A percentile compares a stretch with the other conserved stretches of the same genome.
phyloP scores from a whole-genome alignment of 2,888 invertebrate species.

The Eupithecia vulgata region DNA sequence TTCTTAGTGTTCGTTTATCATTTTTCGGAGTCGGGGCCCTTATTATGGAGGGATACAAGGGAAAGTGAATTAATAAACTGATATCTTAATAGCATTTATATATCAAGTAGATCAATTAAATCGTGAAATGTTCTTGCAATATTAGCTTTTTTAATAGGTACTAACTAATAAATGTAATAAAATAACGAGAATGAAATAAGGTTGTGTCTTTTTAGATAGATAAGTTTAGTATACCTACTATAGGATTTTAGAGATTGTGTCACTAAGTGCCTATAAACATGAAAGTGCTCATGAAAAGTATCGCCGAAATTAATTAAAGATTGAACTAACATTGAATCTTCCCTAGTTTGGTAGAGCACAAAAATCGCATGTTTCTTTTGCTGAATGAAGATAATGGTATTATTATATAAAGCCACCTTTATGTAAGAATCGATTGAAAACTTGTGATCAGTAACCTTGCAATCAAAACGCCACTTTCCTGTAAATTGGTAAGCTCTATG shows the following conservation, averaged over 20 bases:
- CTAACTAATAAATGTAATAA: too few relatives aligned
- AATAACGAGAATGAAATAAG: too few relatives aligned
- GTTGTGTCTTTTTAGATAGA: too few relatives aligned
- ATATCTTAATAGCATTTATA: constrained; percentile 23
- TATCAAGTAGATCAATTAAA: neutral
- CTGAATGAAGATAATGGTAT: too few relatives aligned
- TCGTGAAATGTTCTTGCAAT: neutral
- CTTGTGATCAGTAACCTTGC: neutral
- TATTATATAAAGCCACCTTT: neutral
- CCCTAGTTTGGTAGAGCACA: too few relatives aligned
- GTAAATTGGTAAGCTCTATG: neutral
- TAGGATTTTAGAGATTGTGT: too few relatives aligned
- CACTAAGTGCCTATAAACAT: too few relatives aligned
- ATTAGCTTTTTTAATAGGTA: neutral
- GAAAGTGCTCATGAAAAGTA: too few relatives aligned
- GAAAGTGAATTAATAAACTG: constrained; percentile 7
- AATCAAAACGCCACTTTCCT: neutral
- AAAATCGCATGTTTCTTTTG: too few relatives aligned
- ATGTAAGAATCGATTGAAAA: neutral
- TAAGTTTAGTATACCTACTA: too few relatives aligned
- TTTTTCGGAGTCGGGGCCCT: neutral
- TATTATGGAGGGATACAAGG: neutral
- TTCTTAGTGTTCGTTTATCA: neutral
- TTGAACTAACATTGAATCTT: too few relatives aligned
- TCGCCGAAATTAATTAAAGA: too few relatives aligned